Evolutionary conservation across 1,140 invertebrate genomes (phyloP).

Genomic region (Rhizoglyphus robini): DNA sequence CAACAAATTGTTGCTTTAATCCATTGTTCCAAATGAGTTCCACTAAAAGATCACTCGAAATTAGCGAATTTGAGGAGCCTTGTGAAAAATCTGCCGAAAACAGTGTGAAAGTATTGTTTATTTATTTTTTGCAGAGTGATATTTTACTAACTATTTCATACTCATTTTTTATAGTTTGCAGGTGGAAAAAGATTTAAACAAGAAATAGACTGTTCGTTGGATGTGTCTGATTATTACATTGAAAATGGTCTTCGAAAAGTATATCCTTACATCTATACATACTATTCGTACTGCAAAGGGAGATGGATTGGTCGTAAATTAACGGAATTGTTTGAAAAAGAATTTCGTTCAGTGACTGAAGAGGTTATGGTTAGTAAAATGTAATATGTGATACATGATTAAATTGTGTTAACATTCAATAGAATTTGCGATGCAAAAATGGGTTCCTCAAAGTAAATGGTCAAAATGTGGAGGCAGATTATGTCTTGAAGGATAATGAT

Average conservation of each 20-base stretch:
- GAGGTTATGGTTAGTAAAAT: background rate
- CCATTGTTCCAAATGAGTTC: too few species aligned
- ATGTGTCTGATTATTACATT: slow-evolving; percentile 88
- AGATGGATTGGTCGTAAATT: slow-evolving; percentile 91
- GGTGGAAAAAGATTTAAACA: background rate
- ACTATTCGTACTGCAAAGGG: slow-evolving; percentile 90
- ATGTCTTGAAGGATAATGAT: slow-evolving; percentile 84
- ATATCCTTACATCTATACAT: slow-evolving; percentile 95
- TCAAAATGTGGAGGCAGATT: slow-evolving; percentile 72
- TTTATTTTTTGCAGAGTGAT: too few species aligned
- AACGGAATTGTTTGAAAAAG: slow-evolving; percentile 36
- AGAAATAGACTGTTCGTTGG: slow-evolving; percentile 29
- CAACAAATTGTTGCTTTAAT: too few species aligned
- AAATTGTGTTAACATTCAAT: slow-evolving; percentile 24
- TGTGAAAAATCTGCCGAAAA: too few species aligned
- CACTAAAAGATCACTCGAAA: too few species aligned
- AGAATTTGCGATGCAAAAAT: slow-evolving; percentile 71
- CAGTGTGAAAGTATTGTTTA: too few species aligned
- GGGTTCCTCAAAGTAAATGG: slow-evolving; percentile 90
- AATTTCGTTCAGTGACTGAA: background rate
- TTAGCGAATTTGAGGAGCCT: too few species aligned
- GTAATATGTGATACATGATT: background rate
- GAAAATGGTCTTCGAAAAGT: slow-evolving; percentile 95
- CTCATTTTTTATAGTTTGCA: too few species aligned
- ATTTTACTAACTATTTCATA: too few species aligned